Percentiles rank a stretch among this genome's conserved stretches.
These are phyloP conservation scores for Littorina saxatilis DNA, from an alignment of 1,140 invertebrate species.

Conservation along the genomic window DNA sequence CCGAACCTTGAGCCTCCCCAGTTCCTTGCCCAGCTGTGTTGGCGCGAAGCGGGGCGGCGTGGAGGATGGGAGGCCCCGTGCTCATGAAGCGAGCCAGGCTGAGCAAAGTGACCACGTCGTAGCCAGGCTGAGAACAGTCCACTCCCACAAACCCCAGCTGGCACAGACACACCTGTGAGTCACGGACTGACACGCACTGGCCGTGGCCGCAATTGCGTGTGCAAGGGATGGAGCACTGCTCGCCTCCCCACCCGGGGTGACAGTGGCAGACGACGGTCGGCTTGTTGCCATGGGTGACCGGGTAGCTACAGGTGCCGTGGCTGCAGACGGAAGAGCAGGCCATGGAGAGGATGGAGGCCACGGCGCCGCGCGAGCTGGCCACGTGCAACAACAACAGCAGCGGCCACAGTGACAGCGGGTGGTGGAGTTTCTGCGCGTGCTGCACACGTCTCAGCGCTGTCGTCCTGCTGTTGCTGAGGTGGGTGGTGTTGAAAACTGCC, in stretches of 20 bases:
- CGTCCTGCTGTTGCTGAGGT: neutral
- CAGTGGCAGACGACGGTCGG: conserved; percentile 6
- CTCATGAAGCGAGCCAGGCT: neutral
- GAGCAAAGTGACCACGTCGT: neutral
- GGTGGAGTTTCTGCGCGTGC: neutral
- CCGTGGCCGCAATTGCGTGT: neutral
- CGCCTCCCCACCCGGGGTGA: conserved; percentile 13
- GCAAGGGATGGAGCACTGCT: conserved; percentile 20
- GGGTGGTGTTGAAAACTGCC: too few relatives aligned
- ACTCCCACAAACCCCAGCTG: neutral
- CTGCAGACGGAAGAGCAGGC: conserved; percentile 5
- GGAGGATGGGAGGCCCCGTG: too few relatives aligned
- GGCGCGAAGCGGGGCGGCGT: too few relatives aligned
- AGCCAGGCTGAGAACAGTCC: conserved; percentile 10
- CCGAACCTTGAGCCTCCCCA: too few relatives aligned
- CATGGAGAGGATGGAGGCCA: neutral
- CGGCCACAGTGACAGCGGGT: neutral
- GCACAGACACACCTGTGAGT: conserved; percentile 1
- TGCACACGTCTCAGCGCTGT: neutral
- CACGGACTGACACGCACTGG: neutral
- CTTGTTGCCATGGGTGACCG: neutral
- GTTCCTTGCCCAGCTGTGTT: too few relatives aligned
- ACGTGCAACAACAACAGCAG: neutral
- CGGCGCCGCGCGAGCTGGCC: neutral
- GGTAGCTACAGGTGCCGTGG: conserved; percentile 25